These are phyloP conservation scores for Sebastes oblongus DNA, from an alignment of 2,797 vertebrate genomes.

Conservation along the genomic window DNA sequence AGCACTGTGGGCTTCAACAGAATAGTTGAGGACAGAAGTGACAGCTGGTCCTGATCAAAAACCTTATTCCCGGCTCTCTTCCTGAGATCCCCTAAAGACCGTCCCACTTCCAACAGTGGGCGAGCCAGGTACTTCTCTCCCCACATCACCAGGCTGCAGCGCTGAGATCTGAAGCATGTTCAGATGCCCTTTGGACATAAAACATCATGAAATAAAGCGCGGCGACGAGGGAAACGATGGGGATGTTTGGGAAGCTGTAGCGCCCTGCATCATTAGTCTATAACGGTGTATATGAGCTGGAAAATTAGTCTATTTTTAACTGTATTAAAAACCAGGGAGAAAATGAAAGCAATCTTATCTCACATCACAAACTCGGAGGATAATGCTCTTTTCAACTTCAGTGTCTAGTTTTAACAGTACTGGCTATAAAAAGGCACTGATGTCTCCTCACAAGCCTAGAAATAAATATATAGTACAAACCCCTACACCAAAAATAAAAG, in stretches of 20 bases:
- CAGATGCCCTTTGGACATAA: slow-evolving; percentile 68
- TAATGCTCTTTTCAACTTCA: slow-evolving; percentile 43
- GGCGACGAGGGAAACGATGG: slow-evolving; percentile 33
- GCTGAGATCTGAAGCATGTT: slow-evolving; percentile 70
- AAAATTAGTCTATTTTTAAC: slow-evolving; percentile 70
- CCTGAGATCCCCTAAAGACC: slow-evolving; percentile 73
- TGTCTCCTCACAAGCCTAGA: slow-evolving; percentile 34
- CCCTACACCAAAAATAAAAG: slow-evolving; percentile 50
- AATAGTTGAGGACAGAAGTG: slow-evolving; percentile 72
- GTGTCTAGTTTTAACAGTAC: slow-evolving; percentile 44
- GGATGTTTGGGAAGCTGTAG: slow-evolving; percentile 59
- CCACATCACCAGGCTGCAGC: slow-evolving; percentile 64
- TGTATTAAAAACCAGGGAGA: slow-evolving; percentile 42
- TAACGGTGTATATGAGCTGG: slow-evolving; percentile 38
- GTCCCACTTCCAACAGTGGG: slow-evolving; percentile 66
- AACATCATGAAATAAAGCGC: slow-evolving; percentile 61
- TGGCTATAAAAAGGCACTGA: slow-evolving; percentile 31
- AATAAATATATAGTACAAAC: slow-evolving; percentile 36
- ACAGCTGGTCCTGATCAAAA: slow-evolving; percentile 85
- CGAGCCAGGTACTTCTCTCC: slow-evolving; percentile 65
- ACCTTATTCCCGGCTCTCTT: slow-evolving; percentile 70
- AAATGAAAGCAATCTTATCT: slow-evolving; percentile 51
- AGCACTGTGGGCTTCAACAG: slow-evolving; percentile 61
- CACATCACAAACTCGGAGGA: slow-evolving; percentile 53
- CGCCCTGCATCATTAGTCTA: slow-evolving; percentile 60